Conservation (phyloP, 2,888 invertebrate genomes). For the Cryptocephalus moraei region DNA sequence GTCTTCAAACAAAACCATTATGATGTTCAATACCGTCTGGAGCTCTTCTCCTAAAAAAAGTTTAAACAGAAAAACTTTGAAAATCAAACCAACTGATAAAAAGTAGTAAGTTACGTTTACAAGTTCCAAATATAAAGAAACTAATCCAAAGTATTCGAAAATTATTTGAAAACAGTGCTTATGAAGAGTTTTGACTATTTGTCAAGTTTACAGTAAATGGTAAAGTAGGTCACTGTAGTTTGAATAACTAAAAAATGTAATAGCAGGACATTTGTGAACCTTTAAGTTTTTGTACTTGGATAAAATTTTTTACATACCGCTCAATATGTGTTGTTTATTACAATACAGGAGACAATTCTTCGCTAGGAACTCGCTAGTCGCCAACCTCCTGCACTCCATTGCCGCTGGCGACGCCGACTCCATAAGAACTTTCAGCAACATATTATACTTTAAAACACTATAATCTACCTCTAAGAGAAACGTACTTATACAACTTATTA, state of each 20-base stretch:
- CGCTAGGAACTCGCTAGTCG: constrained; percentile 22
- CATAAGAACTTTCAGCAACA: constrained; percentile 21
- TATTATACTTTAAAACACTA: constrained; percentile 17
- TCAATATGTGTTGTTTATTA: not conserved
- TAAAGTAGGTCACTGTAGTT: too few species aligned
- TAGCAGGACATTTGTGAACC: too few species aligned
- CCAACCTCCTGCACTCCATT: constrained; percentile 23
- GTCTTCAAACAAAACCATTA: constrained; percentile 45
- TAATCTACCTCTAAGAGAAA: constrained; percentile 22
- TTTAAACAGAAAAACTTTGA: too few species aligned
- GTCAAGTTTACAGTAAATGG: too few species aligned
- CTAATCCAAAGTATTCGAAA: too few species aligned
- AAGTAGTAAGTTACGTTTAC: not conserved
- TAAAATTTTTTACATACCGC: not conserved
- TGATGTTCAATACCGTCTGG: constrained; percentile 30
- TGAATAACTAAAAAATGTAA: too few species aligned
- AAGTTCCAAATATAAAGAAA: too few species aligned
- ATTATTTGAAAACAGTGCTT: too few species aligned
- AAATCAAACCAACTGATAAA: constrained; percentile 2
- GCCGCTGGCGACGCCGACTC: constrained; percentile 25
- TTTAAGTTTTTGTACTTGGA: too few species aligned
- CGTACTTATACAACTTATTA: constrained; percentile 25
- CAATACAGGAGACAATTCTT: constrained; percentile 17
- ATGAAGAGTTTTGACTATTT: too few species aligned
- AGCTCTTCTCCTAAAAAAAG: constrained; percentile 15